These are phyloP conservation scores for Neodiprion virginianus DNA, from an alignment of 1,140 invertebrate genomes.

Conservation along the genomic window DNA sequence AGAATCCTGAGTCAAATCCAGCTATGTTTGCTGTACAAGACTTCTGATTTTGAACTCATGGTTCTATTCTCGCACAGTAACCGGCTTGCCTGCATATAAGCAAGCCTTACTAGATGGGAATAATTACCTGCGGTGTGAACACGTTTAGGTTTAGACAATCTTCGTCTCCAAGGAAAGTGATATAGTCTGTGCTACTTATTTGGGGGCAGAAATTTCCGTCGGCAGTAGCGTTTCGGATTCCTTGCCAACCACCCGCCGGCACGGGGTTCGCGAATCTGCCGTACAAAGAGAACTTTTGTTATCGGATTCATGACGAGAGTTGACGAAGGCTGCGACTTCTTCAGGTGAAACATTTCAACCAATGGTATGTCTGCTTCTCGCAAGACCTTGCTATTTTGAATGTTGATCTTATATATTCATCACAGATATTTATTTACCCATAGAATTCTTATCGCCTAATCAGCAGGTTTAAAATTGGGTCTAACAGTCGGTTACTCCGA, in stretches of 20 bases:
- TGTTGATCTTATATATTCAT: too few relatives aligned
- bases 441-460: too few relatives aligned
- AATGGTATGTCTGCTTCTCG: too few relatives aligned
- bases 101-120: not conserved
- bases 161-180: slow-evolving; percentile 40
- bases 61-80: not conserved
- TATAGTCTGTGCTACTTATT: not conserved
- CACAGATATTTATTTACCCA: too few relatives aligned
- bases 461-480: too few relatives aligned
- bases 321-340: too few relatives aligned
- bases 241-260: slow-evolving; percentile 37
- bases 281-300: not conserved
- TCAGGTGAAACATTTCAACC: too few relatives aligned
- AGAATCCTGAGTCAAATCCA: not conserved
- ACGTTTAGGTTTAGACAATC: slow-evolving; percentile 56
- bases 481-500: too few relatives aligned
- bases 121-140: slow-evolving; percentile 50
- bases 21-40: slow-evolving; percentile 11
- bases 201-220: slow-evolving; percentile 55
- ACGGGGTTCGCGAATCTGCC: too few relatives aligned
- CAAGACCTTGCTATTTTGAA: too few relatives aligned
- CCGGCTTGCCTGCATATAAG: not conserved
- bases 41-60: not conserved
- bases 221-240: slow-evolving; percentile 40
- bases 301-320: too few relatives aligned